These are phyloP conservation scores for Ligdia adustata DNA, from an alignment of 2,888 invertebrate genomes.

Conservation along the genomic window DNA sequence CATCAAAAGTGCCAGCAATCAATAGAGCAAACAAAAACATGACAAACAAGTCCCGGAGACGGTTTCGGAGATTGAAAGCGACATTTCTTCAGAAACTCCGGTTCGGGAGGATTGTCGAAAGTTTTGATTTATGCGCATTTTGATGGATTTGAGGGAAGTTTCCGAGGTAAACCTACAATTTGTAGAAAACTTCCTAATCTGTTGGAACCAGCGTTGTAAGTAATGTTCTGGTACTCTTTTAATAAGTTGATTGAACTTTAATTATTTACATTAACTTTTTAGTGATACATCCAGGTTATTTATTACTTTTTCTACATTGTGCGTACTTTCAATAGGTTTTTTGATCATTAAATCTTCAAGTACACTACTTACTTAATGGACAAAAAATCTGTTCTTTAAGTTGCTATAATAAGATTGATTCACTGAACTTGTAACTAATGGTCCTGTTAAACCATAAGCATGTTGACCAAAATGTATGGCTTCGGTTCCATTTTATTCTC, in stretches of 20 bases:
- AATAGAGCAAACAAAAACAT: constrained; percentile 49
- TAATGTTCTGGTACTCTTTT: constrained; percentile 25
- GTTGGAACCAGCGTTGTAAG: constrained; percentile 34
- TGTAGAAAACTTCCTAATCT: constrained; percentile 54
- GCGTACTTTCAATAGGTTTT: neutral
- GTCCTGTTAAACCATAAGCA: too few relatives aligned
- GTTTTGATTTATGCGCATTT: constrained; percentile 72
- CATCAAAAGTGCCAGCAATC: constrained; percentile 39
- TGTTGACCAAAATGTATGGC: too few relatives aligned
- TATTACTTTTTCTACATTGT: neutral
- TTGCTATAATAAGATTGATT: neutral
- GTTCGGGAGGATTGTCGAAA: constrained; percentile 50
- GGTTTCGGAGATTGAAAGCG: constrained; percentile 55
- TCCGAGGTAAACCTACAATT: constrained; percentile 51
- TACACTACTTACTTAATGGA: neutral
- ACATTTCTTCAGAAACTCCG: constrained; percentile 48
- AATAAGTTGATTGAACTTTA: constrained; percentile 14
- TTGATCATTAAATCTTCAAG: neutral
- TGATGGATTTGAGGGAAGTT: constrained; percentile 51
- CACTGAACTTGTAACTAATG: too few relatives aligned
- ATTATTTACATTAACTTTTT: constrained; percentile 6
- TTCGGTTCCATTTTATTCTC: too few relatives aligned
- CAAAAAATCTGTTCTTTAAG: neutral
- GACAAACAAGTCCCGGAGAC: constrained; percentile 46
- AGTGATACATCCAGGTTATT: constrained; percentile 5